phyloP scores from a whole-genome alignment of 2,888 invertebrate species.

The Netelia inedita region DNA sequence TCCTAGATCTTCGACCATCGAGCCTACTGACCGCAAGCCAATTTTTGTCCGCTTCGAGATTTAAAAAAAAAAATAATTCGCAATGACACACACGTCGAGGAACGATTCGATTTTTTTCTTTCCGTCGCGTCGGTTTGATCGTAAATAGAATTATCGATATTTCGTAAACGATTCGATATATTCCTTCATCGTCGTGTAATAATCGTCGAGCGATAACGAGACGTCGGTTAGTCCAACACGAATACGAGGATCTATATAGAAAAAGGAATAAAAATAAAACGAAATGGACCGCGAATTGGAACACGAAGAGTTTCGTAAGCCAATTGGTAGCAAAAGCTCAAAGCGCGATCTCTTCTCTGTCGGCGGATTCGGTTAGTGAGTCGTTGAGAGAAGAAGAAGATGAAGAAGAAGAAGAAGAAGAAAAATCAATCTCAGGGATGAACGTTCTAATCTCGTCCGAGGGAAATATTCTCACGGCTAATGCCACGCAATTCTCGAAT shows the following conservation, averaged over 20 bases:
- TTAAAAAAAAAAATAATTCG: conserved; percentile 13
- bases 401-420: conserved; percentile 23
- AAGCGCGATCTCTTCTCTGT: conserved; percentile 51
- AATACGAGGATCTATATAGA: not conserved
- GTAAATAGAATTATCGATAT: not conserved
- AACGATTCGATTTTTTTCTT: not conserved
- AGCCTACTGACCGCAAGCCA: too few relatives aligned
- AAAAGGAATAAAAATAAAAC: conserved; percentile 41
- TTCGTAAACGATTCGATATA: too few relatives aligned
- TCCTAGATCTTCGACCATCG: too few relatives aligned
- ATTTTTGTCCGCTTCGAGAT: not conserved
- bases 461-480: conserved; percentile 61
- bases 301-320: conserved; percentile 60
- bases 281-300: conserved; percentile 56
- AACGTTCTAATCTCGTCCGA: conserved; percentile 66
- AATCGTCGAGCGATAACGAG: not conserved
- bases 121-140: not conserved
- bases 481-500: conserved; percentile 45
- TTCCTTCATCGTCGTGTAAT: not conserved
- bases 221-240: not conserved
- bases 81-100: conserved; percentile 33
- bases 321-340: conserved; percentile 49
- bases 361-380: conserved; percentile 21
- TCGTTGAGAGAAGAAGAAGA: conserved; percentile 46
- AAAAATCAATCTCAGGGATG: conserved; percentile 65